Conservation (phyloP, 2,113 vertebrate genomes). For the Pipa parva region DNA sequence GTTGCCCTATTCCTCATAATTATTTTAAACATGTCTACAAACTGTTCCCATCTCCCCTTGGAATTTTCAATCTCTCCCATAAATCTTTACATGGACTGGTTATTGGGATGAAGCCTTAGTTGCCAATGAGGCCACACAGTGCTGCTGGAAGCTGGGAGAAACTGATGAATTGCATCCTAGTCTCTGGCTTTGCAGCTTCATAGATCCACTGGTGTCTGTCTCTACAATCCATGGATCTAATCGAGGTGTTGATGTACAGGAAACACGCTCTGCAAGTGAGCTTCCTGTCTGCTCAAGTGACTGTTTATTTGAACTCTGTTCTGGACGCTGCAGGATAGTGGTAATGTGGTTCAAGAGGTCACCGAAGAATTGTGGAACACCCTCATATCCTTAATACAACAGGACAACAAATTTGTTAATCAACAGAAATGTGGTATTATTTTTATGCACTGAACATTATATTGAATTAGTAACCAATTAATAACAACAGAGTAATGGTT, state of each 20-base stretch:
- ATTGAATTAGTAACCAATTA: too few species aligned
- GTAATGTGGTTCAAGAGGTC: constrained; percentile 94
- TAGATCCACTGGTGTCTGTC: constrained; percentile 59
- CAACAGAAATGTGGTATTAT: not conserved
- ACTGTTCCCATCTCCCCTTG: constrained; percentile 18
- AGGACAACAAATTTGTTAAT: not conserved
- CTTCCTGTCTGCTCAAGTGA: constrained; percentile 53
- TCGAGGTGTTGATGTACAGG: constrained; percentile 63
- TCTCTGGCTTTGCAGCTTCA: constrained; percentile 87
- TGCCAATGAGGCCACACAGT: constrained; percentile 88
- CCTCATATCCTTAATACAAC: constrained; percentile 80
- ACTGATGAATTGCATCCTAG: constrained; percentile 85
- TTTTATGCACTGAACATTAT: not conserved
- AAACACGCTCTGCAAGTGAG: constrained; percentile 61
- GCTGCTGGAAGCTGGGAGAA: constrained; percentile 96
- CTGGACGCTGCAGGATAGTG: constrained; percentile 77
- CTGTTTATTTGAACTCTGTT: constrained; percentile 60
- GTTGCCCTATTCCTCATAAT: not conserved
- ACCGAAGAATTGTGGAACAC: constrained; percentile 90
- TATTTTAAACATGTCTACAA: not conserved
- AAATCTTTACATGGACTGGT: constrained; percentile 56
- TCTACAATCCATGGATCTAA: constrained; percentile 85
- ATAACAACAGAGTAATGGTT: too few species aligned
- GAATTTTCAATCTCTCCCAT: constrained; percentile 12
- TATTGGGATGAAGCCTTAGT: constrained; percentile 97